A percentile compares a stretch with the other conserved stretches of the same genome.
Conservation (phyloP, 2,888 invertebrate genomes). For the Amiota communis region DNA sequence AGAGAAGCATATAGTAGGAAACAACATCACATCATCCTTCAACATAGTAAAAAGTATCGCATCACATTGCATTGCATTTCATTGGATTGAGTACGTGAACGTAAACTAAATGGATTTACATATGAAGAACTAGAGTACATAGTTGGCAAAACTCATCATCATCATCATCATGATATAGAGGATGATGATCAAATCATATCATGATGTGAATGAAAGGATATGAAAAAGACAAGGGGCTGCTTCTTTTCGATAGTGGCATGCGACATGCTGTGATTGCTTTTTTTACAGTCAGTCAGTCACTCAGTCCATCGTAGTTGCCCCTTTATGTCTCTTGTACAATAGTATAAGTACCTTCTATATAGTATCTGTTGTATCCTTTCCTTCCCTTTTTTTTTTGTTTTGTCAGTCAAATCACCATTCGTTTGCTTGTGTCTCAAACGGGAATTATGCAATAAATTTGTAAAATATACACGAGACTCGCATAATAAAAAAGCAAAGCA, state of each 20-base stretch:
- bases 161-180: too few relatives aligned
- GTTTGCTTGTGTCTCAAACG: slow-evolving; percentile 24
- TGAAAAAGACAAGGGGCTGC: background rate
- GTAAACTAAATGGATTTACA: background rate
- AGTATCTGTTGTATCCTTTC: background rate
- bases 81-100: too few relatives aligned
- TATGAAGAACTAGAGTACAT: background rate
- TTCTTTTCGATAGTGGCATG: background rate
- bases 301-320: too few relatives aligned
- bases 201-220: too few relatives aligned
- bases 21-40: too few relatives aligned
- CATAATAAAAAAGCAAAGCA: slow-evolving; percentile 12
- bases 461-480: slow-evolving; percentile 33
- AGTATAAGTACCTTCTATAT: too few relatives aligned
- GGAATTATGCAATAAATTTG: slow-evolving; percentile 39
- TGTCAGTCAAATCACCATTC: background rate
- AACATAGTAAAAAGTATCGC: too few relatives aligned
- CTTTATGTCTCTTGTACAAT: too few relatives aligned
- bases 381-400: background rate
- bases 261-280: slow-evolving; percentile 18
- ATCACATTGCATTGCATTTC: too few relatives aligned
- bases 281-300: background rate
- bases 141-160: background rate
- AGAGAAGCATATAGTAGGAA: too few relatives aligned
- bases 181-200: too few relatives aligned